A percentile compares a stretch with the other conserved stretches of the same genome.
Evolutionary conservation across 2,113 vertebrate species (phyloP).

Genomic region (Saccopteryx bilineata): DNA sequence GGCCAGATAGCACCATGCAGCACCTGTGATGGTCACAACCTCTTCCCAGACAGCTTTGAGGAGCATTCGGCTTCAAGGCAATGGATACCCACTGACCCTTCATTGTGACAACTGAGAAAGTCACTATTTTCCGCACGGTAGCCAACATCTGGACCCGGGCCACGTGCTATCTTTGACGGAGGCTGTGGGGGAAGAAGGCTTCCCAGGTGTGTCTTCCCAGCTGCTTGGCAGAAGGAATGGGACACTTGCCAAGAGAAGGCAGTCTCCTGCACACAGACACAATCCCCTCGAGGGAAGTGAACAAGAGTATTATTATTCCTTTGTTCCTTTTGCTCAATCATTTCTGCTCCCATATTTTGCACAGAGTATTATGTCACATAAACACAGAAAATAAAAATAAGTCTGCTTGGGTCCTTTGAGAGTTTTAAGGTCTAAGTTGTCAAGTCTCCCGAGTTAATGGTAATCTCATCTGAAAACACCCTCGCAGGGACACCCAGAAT

Average conservation of each 20-base stretch:
- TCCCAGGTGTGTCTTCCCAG: neutral
- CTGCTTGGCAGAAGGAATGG: neutral
- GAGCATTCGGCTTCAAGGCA: neutral
- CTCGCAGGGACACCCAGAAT: neutral
- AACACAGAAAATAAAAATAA: neutral
- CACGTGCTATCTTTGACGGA: neutral
- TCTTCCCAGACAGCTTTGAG: neutral
- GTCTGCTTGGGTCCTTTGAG: neutral
- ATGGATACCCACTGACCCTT: neutral
- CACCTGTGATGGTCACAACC: neutral
- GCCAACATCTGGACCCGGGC: rapidly evolving
- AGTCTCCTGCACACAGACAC: neutral
- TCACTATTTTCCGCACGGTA: too few relatives aligned
- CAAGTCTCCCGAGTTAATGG: neutral
- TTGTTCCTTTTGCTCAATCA: neutral
- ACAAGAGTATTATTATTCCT: neutral
- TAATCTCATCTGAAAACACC: neutral
- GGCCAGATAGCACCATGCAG: too few relatives aligned
- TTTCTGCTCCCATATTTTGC: neutral
- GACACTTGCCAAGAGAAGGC: neutral
- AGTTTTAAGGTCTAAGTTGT: neutral
- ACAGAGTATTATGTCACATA: neutral
- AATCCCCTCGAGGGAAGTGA: too few relatives aligned
- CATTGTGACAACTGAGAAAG: neutral
- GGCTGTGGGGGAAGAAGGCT: neutral